Percentiles rank a stretch among this genome's conserved stretches.
Evolutionary conservation across 2,113 vertebrate genomes (phyloP).

Genomic region (Eudyptes chrysolophus): DNA sequence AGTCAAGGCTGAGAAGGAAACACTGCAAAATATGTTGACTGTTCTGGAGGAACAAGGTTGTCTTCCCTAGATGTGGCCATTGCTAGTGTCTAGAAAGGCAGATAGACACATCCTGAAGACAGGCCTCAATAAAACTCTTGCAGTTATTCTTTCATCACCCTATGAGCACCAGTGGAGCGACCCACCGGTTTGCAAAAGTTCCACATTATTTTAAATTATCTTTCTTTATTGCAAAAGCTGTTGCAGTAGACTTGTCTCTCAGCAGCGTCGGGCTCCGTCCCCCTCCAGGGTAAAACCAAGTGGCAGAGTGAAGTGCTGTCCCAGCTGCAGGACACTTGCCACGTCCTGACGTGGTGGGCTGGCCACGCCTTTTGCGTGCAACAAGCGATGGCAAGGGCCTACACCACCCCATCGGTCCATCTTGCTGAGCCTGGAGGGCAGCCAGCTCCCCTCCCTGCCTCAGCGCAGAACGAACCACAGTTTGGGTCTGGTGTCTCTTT

Average conservation of each 20-base stretch:
- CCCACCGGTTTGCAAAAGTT: not conserved
- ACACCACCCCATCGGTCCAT: not conserved
- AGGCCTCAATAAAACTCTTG: not conserved
- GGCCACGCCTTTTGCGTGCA: not conserved
- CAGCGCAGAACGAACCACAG: not conserved
- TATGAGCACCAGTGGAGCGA: not conserved
- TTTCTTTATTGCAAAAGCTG: not conserved
- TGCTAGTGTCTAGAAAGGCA: not conserved
- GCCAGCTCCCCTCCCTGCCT: not conserved
- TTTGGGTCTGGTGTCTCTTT: not conserved
- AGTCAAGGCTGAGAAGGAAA: not conserved
- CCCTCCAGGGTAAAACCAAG: not conserved
- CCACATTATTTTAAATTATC: not conserved
- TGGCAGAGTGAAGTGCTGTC: not conserved
- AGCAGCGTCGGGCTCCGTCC: not conserved
- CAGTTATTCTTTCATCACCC: not conserved
- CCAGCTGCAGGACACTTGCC: not conserved
- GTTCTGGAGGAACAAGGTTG: not conserved
- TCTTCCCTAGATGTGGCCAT: not conserved
- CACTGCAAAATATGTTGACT: not conserved
- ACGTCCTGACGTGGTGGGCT: fast-evolving
- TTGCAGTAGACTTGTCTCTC: not conserved
- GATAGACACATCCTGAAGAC: not conserved
- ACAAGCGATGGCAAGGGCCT: fast-evolving
- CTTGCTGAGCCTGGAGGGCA: not conserved